phyloP scores from a whole-genome alignment of 2,888 invertebrate genomes.

The Timandra comae region DNA sequence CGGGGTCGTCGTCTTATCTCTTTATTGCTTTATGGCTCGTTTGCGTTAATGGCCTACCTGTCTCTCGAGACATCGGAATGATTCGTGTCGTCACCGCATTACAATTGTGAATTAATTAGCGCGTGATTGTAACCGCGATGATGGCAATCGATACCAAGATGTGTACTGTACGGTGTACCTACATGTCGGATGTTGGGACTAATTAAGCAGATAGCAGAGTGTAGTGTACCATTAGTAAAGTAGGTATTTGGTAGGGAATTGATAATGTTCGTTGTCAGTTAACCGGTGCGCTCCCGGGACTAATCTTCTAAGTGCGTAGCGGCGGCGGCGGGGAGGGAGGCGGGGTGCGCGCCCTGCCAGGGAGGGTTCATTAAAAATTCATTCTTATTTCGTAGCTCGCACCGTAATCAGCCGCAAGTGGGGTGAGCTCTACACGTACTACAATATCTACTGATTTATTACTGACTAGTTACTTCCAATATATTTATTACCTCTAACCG shows the following conservation, averaged over 20 bases:
- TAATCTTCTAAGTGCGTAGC: constrained; percentile 75
- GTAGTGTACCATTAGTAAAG: constrained; percentile 13
- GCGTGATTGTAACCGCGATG: constrained; percentile 13
- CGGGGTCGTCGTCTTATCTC: constrained; percentile 67
- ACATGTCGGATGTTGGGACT: background rate
- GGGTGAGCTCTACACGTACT: constrained; percentile 38
- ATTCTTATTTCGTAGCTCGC: constrained; percentile 70
- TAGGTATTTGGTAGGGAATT: constrained; percentile 30
- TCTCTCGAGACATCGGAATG: constrained; percentile 23
- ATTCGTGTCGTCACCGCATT: constrained; percentile 15
- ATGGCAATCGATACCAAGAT: constrained; percentile 3
- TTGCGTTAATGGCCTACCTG: constrained; percentile 41
- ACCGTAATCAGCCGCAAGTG: constrained; percentile 65
- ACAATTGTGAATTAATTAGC: constrained; percentile 20
- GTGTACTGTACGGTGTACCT: background rate
- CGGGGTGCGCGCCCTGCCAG: constrained; percentile 23
- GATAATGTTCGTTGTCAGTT: constrained; percentile 45
- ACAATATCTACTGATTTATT: constrained; percentile 55
- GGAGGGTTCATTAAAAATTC: constrained; percentile 72
- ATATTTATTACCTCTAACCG: too few relatives aligned
- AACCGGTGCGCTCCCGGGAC: constrained; percentile 63
- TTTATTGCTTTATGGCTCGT: constrained; percentile 58
- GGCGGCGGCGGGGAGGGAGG: constrained; percentile 24
- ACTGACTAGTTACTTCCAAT: constrained; percentile 23
- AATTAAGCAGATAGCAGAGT: constrained; percentile 4